Evolutionary conservation across 2,888 invertebrate species (phyloP).

Genomic region (Tanypteryx hageni): DNA sequence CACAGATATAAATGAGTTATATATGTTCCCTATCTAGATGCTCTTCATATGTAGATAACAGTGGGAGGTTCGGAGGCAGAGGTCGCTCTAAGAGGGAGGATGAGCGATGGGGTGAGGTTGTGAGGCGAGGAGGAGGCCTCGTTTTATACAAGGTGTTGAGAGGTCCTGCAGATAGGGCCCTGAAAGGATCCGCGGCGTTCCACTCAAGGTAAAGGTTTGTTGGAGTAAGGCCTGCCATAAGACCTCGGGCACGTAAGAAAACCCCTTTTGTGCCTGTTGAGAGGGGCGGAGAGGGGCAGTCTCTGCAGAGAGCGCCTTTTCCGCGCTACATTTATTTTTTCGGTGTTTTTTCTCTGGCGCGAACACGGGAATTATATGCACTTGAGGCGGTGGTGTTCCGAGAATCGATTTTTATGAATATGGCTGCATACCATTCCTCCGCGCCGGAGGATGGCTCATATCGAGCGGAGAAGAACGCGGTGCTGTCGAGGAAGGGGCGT

Average conservation of each 20-base stretch:
- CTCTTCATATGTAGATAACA: not conserved
- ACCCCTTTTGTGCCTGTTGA: not conserved
- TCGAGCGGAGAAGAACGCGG: not conserved
- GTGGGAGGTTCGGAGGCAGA: not conserved
- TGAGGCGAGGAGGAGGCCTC: not conserved
- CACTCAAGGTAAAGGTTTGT: not conserved
- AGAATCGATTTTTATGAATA: not conserved
- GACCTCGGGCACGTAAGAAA: not conserved
- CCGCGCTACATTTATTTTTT: not conserved
- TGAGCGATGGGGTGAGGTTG: not conserved
- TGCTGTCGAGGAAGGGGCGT: not conserved
- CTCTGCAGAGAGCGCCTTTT: not conserved
- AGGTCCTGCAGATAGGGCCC: not conserved
- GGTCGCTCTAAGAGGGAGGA: not conserved
- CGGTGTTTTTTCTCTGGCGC: not conserved
- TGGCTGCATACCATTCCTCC: not conserved
- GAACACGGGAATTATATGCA: not conserved
- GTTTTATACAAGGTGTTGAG: conserved; percentile 10
- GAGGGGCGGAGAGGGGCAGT: not conserved
- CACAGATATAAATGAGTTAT: conserved; percentile 19
- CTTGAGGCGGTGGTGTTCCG: not conserved
- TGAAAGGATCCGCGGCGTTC: not conserved
- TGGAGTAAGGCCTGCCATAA: not conserved
- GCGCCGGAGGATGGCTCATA: not conserved
- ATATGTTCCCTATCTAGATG: not conserved